Percentiles rank a stretch among this genome's conserved stretches.
Evolutionary conservation across 2,797 vertebrate species (phyloP).

Genomic region (Pantherophis alleghaniensis): DNA sequence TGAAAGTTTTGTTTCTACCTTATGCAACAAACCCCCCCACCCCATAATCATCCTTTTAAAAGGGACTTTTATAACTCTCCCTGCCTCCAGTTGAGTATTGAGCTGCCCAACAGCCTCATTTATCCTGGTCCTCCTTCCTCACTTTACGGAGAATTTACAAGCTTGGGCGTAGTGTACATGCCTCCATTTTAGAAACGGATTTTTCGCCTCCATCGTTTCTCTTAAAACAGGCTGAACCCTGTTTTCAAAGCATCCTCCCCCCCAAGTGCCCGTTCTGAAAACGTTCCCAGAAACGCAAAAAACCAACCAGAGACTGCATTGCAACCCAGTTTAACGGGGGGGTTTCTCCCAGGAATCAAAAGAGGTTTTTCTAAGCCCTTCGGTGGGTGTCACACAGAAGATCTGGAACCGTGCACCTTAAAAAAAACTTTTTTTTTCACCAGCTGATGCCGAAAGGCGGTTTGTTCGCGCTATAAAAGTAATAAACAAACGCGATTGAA

Average conservation of each 20-base stretch:
- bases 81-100: slow-evolving; percentile 7
- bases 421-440: slow-evolving; percentile 7
- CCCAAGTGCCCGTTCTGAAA: not conserved
- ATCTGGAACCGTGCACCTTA: slow-evolving; percentile 39
- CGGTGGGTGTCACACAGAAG: slow-evolving; percentile 12
- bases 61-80: slow-evolving; percentile 43
- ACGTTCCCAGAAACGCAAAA: not conserved
- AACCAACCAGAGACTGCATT: slow-evolving; percentile 1
- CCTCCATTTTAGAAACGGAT: slow-evolving; percentile 26
- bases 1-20: slow-evolving; percentile 59
- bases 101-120: slow-evolving; percentile 1
- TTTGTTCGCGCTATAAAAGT: slow-evolving; percentile 33
- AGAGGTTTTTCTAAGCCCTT: slow-evolving; percentile 28
- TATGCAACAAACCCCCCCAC: slow-evolving; percentile 24
- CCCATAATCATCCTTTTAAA: slow-evolving; percentile 31
- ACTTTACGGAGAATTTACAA: slow-evolving; percentile 16
- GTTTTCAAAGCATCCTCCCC: not conserved
- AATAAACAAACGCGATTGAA: not conserved
- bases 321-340: not conserved
- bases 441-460: slow-evolving; percentile 36
- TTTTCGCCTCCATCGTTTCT: slow-evolving; percentile 19
- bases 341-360: slow-evolving; percentile 13
- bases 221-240: slow-evolving; percentile 16
- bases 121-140: not conserved
- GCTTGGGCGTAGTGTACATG: not conserved